phyloP scores from a whole-genome alignment of 2,113 vertebrate species.

The Donacobius atricapilla region DNA sequence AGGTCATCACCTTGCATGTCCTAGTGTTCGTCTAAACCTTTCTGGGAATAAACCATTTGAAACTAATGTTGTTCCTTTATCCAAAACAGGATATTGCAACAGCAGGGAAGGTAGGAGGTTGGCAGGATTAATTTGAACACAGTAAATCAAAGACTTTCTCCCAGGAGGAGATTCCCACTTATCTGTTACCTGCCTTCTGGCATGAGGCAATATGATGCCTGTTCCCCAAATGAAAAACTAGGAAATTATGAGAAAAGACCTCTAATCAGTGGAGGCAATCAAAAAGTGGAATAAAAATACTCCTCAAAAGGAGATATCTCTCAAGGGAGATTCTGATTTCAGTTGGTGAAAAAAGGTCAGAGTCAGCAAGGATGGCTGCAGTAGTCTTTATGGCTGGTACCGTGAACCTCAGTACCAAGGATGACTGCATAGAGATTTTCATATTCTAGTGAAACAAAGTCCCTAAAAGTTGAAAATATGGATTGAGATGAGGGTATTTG shows the following conservation, averaged over 20 bases:
- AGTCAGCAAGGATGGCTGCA: background rate
- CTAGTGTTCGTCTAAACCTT: background rate
- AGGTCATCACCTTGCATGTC: background rate
- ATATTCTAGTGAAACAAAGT: background rate
- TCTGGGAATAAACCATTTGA: background rate
- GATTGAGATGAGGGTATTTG: background rate
- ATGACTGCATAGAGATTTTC: background rate
- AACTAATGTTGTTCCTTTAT: background rate
- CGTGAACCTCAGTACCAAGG: background rate
- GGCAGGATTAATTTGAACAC: background rate
- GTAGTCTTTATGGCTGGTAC: background rate
- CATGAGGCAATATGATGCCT: background rate
- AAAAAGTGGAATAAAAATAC: background rate
- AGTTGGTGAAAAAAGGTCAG: background rate
- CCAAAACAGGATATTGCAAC: constrained; percentile 27
- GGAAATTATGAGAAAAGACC: background rate
- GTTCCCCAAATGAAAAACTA: background rate
- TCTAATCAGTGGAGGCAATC: background rate
- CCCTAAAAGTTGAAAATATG: background rate
- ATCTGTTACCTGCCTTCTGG: background rate
- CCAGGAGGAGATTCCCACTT: background rate
- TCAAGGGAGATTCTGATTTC: background rate
- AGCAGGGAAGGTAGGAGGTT: constrained; percentile 9
- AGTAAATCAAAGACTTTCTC: background rate
- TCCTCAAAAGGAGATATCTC: background rate